Conservation (phyloP, 23 tunicate genomes). For the Halocynthia aurantium region DNA sequence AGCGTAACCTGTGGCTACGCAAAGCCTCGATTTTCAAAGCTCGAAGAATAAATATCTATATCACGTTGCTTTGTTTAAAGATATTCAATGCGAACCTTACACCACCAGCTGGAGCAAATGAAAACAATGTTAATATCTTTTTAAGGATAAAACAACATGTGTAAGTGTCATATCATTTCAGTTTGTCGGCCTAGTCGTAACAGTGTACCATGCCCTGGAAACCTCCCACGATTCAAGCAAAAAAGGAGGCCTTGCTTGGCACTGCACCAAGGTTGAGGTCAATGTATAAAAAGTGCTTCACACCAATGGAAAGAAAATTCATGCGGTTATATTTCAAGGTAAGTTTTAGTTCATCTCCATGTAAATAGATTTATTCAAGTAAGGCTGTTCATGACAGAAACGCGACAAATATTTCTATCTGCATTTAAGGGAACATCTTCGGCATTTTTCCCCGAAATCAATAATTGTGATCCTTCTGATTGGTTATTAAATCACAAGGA, state of each 20-base stretch:
- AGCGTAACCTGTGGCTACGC: too few relatives aligned
- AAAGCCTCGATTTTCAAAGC: too few relatives aligned
- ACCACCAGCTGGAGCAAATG: too few relatives aligned
- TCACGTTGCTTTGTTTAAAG: too few relatives aligned
- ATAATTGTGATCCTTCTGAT: conserved; percentile 51
- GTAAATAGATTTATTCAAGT: neutral
- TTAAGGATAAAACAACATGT: too few relatives aligned
- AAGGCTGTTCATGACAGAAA: neutral
- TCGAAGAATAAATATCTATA: too few relatives aligned
- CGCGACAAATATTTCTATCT: neutral
- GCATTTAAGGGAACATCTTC: conserved; percentile 12
- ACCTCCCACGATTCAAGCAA: neutral
- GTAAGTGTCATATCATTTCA: too few relatives aligned
- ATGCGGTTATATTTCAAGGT: conserved; percentile 13
- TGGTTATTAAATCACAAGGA: conserved; percentile 73
- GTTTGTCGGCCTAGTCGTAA: too few relatives aligned
- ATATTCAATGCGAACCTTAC: too few relatives aligned
- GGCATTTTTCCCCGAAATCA: conserved; percentile 46
- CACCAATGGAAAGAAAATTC: conserved; percentile 43
- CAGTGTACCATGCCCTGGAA: neutral
- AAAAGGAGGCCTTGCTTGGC: conserved; percentile 64
- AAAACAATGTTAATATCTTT: too few relatives aligned
- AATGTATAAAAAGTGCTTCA: conserved; percentile 34
- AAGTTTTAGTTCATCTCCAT: neutral
- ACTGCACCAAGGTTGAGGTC: conserved; percentile 18